Evolutionary conservation across 1,140 invertebrate species (phyloP).

Genomic region (Papilio machaon): DNA sequence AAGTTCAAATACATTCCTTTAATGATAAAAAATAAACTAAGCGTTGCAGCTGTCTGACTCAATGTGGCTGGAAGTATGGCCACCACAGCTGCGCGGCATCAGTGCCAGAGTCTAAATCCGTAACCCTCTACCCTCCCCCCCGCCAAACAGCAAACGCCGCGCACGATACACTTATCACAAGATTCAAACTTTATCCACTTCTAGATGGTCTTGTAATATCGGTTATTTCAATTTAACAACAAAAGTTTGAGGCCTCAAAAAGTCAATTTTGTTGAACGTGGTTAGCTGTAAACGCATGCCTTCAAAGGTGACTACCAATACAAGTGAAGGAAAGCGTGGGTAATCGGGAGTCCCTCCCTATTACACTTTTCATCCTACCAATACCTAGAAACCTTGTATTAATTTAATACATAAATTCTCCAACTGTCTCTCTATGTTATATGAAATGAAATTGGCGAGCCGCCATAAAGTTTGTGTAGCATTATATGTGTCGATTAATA

Average conservation of each 20-base stretch:
- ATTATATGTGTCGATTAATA: constrained; percentile 42
- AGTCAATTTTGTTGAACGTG: not conserved
- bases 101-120: constrained; percentile 67
- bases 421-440: not conserved
- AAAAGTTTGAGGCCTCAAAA: too few relatives aligned
- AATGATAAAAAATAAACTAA: not conserved
- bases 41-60: constrained; percentile 1
- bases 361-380: not conserved
- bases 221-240: too few relatives aligned
- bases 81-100: constrained; percentile 43
- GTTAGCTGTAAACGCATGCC: not conserved
- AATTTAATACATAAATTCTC: too few relatives aligned
- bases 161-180: constrained; percentile 10
- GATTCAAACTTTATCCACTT: not conserved
- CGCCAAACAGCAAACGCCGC: constrained; percentile 51
- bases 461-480: not conserved
- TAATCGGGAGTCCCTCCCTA: too few relatives aligned
- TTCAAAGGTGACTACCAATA: not conserved
- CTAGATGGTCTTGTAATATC: not conserved
- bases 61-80: not conserved
- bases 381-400: not conserved
- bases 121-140: constrained; percentile 39
- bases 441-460: not conserved
- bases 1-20: constrained; percentile 17
- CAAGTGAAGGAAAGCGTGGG: not conserved